These are phyloP conservation scores for Heliangelus exortis DNA, from an alignment of 2,797 vertebrate species.

Conservation along the genomic window DNA sequence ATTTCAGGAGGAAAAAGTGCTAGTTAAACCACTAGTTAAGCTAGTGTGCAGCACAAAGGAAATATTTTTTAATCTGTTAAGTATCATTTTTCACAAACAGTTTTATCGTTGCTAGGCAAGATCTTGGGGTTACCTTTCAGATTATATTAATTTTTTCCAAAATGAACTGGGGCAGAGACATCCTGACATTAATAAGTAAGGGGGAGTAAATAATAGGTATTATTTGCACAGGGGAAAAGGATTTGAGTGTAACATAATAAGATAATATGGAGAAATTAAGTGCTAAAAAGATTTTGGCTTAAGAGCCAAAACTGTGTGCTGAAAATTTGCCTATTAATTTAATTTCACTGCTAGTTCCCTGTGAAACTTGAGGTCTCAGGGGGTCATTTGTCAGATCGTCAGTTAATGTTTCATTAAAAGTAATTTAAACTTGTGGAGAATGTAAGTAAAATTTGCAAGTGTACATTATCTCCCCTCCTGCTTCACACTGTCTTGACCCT, in stretches of 20 bases:
- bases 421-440: conserved; percentile 54
- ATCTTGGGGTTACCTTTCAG: background rate
- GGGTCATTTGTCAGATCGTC: conserved; percentile 59
- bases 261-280: conserved; percentile 1
- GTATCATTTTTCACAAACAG: too few relatives aligned
- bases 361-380: conserved; percentile 51
- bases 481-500: conserved; percentile 43
- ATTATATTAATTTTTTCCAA: background rate
- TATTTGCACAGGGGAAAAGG: background rate
- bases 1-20: background rate
- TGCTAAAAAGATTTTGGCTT: conserved; percentile 7
- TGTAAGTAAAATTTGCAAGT: conserved; percentile 48
- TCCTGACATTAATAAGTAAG: background rate
- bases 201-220: background rate
- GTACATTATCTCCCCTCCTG: conserved; percentile 1
- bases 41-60: background rate
- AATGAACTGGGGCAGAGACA: background rate
- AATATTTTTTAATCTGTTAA: background rate
- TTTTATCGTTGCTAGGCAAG: background rate
- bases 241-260: background rate
- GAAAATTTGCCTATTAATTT: conserved; percentile 52
- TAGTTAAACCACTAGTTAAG: background rate
- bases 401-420: conserved; percentile 61
- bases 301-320: conserved; percentile 20
- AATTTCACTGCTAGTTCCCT: conserved; percentile 40